phyloP scores from a whole-genome alignment of 2,888 invertebrate species.

The Xylocampa areola region DNA sequence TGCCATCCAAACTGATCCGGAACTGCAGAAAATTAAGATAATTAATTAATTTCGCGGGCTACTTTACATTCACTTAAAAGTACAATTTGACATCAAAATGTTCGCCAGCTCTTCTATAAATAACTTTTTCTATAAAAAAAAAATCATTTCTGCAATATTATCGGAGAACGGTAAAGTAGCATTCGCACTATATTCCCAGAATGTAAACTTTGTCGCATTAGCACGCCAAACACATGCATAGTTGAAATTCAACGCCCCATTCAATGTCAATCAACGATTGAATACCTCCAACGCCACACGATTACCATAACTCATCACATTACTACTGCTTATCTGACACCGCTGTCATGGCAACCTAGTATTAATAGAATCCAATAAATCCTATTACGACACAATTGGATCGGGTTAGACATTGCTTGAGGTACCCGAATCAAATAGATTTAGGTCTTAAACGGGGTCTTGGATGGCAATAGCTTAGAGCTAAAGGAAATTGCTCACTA shows the following conservation, averaged over 20 bases:
- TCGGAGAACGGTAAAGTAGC: no score
- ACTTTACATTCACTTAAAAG: no score
- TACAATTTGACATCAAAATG: no score
- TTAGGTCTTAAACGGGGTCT: slow-evolving; percentile 22
- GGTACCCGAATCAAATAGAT: slow-evolving; percentile 29
- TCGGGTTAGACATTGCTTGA: slow-evolving; percentile 14
- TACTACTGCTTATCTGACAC: slow-evolving; percentile 8
- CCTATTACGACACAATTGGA: slow-evolving; percentile 28
- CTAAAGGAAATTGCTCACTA: slow-evolving; percentile 19
- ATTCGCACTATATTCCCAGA: no score
- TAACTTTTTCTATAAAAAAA: no score
- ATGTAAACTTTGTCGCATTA: no score
- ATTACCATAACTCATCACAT: slow-evolving; percentile 31
- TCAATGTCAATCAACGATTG: slow-evolving; percentile 9
- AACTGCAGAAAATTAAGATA: no score
- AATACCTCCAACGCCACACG: slow-evolving; percentile 20
- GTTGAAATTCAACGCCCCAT: slow-evolving; percentile 3
- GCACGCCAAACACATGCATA: neutral
- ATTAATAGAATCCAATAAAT: slow-evolving; percentile 25
- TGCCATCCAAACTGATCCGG: no score
- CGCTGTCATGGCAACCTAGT: slow-evolving; percentile 8
- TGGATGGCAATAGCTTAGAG: slow-evolving; percentile 11
- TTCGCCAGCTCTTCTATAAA: no score
- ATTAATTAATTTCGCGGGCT: no score
- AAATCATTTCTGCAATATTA: no score